phyloP scores from a whole-genome alignment of 2,888 invertebrate genomes.

The Lasioglossum zephyrum region DNA sequence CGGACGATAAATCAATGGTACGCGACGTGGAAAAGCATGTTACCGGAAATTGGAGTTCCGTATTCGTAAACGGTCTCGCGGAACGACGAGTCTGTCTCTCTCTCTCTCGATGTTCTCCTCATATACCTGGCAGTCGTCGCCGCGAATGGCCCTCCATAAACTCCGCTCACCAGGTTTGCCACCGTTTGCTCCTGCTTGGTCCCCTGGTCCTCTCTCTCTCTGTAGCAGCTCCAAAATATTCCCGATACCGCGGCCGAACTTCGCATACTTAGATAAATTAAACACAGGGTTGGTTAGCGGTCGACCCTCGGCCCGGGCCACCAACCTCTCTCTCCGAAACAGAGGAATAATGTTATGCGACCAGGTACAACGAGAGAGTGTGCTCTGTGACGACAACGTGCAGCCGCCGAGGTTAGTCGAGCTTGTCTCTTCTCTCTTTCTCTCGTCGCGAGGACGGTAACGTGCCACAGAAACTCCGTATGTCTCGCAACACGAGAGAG shows the following conservation, averaged over 20 bases:
- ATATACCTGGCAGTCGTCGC: neutral
- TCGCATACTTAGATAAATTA: conserved; percentile 33
- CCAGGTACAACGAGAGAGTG: neutral
- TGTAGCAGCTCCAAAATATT: neutral
- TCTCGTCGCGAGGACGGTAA: conserved; percentile 7
- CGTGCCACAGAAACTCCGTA: conserved; percentile 23
- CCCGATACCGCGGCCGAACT: conserved; percentile 17
- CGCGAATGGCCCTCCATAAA: neutral
- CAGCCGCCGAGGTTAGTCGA: neutral
- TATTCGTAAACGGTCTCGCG: conserved; percentile 9
- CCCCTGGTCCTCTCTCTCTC: neutral
- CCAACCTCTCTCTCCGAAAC: conserved; percentile 16
- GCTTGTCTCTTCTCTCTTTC: neutral
- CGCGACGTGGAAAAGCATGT: conserved; percentile 18
- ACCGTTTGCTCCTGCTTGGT: neutral
- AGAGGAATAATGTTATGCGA: conserved; percentile 54
- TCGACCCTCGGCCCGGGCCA: neutral
- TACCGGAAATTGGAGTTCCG: conserved; percentile 4
- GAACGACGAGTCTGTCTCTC: neutral
- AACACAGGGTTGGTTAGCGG: conserved; percentile 16
- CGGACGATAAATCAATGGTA: conserved; percentile 9
- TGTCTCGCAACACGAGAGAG: conserved; percentile 9
- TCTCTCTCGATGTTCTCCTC: neutral
- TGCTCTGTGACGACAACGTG: conserved; percentile 21
- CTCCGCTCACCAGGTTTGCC: neutral